Base-by-base conservation (phyloP, 2,113 vertebrate species). In the Heptranchias perlo region DNA sequence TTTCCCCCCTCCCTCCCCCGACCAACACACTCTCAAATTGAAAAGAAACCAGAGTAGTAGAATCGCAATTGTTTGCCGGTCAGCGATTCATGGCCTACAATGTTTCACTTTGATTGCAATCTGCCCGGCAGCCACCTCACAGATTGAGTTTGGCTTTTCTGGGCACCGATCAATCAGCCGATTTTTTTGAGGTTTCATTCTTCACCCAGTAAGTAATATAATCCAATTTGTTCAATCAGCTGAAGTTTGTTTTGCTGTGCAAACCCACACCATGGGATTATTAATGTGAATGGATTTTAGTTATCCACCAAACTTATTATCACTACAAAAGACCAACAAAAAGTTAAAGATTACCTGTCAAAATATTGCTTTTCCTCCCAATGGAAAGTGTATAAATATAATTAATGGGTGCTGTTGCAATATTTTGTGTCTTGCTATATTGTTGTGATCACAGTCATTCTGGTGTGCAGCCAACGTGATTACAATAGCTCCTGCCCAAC, bases 71-170 rank as follows among this genome's bases (percentile, higher is more conserved):
- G 52, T 92, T 92, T 54, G 54, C 31, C 35, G 35, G 52, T 92
- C 54, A 61, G 11, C 58, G n/a, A 39, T 62, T 64, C 58, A 21
- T 10, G 35, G 35, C 89, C 54, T 39, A 62, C n/a, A 93, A 23
- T 93, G 89, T 62, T 62, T n/a, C 89, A 93, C 14, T 92, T 61
- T 62, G 54, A 92, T 62, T 92, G 58, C 58, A 93, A 93, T 23
- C 89, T n/a, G 10, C 58, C 87, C 35, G 54, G 87, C 28, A 31
- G 25, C 86, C 28, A n/a, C 87, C 58, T 91, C 11, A 52, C 28
- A 91, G 52, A 91, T 35, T 91, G 28, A 16, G 13, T 58, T 91
- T 91, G 49, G 35, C n/a, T 93, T 93, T 62, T 21, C 58, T 93
- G 58, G 58, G 54, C 54, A n/a, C 39, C 1, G 61, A 93, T 62